phyloP scores from a whole-genome alignment of 2,888 invertebrate species.

The Aplocera efformata region DNA sequence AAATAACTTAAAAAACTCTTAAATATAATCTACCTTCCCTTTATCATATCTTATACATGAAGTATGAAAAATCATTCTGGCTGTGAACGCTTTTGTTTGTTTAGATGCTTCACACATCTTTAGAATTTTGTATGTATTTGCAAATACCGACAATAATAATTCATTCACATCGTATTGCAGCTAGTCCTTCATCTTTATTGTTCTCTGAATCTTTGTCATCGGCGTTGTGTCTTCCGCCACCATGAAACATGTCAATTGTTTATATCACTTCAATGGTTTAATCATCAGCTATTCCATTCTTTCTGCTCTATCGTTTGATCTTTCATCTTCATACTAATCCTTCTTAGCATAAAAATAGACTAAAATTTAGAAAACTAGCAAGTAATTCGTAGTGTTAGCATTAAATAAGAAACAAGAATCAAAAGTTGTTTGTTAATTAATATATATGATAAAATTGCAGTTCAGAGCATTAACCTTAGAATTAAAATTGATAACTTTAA shows the following conservation, averaged over 20 bases:
- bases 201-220: not conserved
- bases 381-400: conserved; percentile 62
- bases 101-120: conserved; percentile 57
- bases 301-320: conserved; percentile 33
- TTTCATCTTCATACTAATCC: conserved; percentile 46
- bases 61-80: conserved; percentile 77
- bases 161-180: conserved; percentile 34
- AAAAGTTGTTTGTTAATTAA: conserved; percentile 80
- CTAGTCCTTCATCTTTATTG: conserved; percentile 11
- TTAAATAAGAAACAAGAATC: conserved; percentile 58
- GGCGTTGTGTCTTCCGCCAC: not conserved
- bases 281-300: conserved; percentile 24
- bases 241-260: conserved; percentile 51
- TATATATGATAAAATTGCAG: conserved; percentile 75
- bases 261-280: conserved; percentile 39
- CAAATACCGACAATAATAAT: conserved; percentile 65
- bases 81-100: conserved; percentile 72
- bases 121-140: conserved; percentile 39
- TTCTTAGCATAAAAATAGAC: conserved; percentile 61
- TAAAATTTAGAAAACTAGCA: conserved; percentile 60
- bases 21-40: conserved; percentile 59
- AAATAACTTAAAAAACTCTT: conserved; percentile 50
- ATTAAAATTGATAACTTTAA: conserved; percentile 57
- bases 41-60: conserved; percentile 73
- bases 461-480: conserved; percentile 77